Conservation (phyloP, 2,888 invertebrate species). For the Blastobasis lacticolella region DNA sequence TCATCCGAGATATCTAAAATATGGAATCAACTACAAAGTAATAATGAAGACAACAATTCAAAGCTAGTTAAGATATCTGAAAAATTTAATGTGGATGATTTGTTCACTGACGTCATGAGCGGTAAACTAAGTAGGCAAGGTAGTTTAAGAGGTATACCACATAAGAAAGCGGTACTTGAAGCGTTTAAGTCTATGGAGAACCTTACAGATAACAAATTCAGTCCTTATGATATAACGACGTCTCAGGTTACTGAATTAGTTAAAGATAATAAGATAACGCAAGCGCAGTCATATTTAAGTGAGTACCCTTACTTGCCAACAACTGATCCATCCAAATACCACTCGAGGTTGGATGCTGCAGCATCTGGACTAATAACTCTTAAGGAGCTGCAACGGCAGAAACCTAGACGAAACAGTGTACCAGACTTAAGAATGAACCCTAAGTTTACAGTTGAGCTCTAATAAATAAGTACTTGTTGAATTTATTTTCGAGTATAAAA, state of each 20-base stretch:
- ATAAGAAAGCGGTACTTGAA: conserved; percentile 69
- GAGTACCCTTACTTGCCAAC: conserved; percentile 69
- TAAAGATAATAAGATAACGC: conserved; percentile 45
- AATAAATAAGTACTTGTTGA: conserved; percentile 9
- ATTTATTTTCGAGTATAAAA: conserved; percentile 13
- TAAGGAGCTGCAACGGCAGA: conserved; percentile 43
- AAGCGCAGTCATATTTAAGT: conserved; percentile 60
- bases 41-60: conserved; percentile 21
- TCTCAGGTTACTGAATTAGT: conserved; percentile 49
- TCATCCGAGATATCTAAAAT: conserved; percentile 60
- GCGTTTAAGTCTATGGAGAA: conserved; percentile 70
- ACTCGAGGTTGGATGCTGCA: conserved; percentile 56
- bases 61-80: conserved; percentile 66
- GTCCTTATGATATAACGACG: conserved; percentile 54
- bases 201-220: conserved; percentile 42
- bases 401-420: conserved; percentile 60
- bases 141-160: conserved; percentile 68
- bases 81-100: conserved; percentile 67
- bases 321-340: conserved; percentile 64
- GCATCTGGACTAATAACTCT: conserved; percentile 64
- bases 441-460: conserved; percentile 51
- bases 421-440: conserved; percentile 61
- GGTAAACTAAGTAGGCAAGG: conserved; percentile 62
- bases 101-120: conserved; percentile 65
- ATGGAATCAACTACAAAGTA: conserved; percentile 48